Conservation (phyloP, 1,140 invertebrate genomes). For the Trachymyrmex cornetzi region DNA sequence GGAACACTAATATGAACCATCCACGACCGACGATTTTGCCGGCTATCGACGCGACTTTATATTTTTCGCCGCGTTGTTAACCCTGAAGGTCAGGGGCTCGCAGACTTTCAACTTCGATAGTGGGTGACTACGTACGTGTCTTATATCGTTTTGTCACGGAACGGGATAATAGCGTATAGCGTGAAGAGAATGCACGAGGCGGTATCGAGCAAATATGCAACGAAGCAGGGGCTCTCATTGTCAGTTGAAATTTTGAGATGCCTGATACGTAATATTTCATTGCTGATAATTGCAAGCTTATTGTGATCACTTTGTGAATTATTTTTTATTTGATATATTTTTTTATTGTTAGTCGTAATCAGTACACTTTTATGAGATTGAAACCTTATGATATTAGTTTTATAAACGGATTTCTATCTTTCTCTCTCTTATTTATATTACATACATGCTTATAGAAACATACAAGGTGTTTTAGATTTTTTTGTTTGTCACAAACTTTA, state of each 20-base stretch:
- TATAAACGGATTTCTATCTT: no score
- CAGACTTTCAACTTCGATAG: conserved; percentile 61
- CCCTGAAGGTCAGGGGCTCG: conserved; percentile 54
- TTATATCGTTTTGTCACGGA: conserved; percentile 65
- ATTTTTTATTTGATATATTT: neutral
- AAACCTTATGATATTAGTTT: neutral
- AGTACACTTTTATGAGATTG: neutral
- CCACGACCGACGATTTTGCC: neutral
- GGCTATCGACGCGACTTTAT: conserved; percentile 61
- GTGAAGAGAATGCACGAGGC: conserved; percentile 30
- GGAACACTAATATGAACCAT: conserved; percentile 51
- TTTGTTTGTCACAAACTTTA: no score
- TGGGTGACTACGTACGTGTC: conserved; percentile 42
- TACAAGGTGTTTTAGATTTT: no score
- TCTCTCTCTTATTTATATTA: no score
- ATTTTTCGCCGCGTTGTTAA: conserved; percentile 60
- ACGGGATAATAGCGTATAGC: conserved; percentile 43
- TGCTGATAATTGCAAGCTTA: neutral
- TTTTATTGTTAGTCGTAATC: neutral
- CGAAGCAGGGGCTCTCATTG: conserved; percentile 1
- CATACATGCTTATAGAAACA: no score
- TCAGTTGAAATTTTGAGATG: neutral
- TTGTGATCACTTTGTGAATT: neutral
- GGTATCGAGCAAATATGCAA: neutral
- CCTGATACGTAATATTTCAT: neutral